Percentiles rank a stretch among this genome's conserved stretches.
phyloP scores from a whole-genome alignment of 2,113 vertebrate species.

The Potamarius usumacintae region DNA sequence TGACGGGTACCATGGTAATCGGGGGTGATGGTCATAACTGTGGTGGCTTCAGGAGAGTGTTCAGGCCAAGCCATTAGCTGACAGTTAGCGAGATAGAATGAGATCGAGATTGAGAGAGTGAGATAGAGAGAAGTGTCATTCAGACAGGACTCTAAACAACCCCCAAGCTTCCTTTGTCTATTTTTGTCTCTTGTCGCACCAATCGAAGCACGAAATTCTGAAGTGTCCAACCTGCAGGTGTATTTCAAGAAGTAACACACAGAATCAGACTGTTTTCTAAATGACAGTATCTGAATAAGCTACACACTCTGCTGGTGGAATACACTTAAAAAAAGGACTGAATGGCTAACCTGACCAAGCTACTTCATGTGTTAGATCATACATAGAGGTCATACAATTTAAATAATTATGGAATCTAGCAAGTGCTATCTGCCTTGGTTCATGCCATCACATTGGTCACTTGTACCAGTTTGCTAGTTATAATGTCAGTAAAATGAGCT shows the following conservation, averaged over 20 bases:
- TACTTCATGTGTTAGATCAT: not conserved
- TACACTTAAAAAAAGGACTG: not conserved
- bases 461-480: not conserved
- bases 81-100: not conserved
- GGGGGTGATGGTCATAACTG: conserved; percentile 83
- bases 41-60: conserved; percentile 74
- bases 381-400: no score
- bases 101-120: conserved; percentile 3
- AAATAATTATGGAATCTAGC: no score
- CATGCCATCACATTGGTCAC: not conserved
- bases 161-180: not conserved
- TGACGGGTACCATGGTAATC: conserved; percentile 87
- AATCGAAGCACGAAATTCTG: not conserved
- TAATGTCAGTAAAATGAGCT: not conserved
- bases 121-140: conserved; percentile 14
- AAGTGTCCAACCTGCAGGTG: not conserved
- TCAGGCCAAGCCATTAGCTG: conserved; percentile 87
- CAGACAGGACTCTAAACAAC: not conserved
- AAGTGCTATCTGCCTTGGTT: not conserved
- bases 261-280: not conserved
- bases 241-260: not conserved
- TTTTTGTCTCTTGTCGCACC: no score
- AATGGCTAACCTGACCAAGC: not conserved
- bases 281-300: not conserved
- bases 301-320: not conserved